Base-by-base conservation (phyloP, 35 echinoderm and acorn worm species). In the Heliocidaris erythrogramma region DNA sequence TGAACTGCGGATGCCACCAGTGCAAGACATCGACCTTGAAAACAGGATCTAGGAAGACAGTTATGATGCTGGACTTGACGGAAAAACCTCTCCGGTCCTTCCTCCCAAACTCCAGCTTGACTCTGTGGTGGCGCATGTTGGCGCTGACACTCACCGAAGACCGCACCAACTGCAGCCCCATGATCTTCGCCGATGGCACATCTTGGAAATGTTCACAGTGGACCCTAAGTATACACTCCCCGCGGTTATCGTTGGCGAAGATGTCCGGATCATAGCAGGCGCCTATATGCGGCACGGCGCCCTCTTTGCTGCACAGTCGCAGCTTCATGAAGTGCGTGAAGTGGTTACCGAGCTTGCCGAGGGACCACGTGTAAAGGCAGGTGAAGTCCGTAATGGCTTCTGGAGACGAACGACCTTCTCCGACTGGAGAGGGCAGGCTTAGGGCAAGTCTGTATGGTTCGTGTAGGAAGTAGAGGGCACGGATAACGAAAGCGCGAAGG, bases 1-100 rank as follows among this genome's bases (percentile, higher is more conserved):
- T 18, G 88, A 95, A 95, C 86, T 95, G 94, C 52, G 94, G 94
- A 47, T 95, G 85, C 94, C 94, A 95, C 94, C 94, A 95, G 32
- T 95, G 94, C 10, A 90, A 47, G 47, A 90, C 88, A 3, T 90
- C 85, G 48, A 95, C 86, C 84, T 61, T 50, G 5, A 95, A 31
- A 14, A 95, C 94, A 0, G 94, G 94, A 90, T 95, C 94, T 13
- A 95, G 94, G 30, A 56, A n/a, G n/a, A 89, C 47, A 30, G 86
- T 56, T 10, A 90, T 13, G 21, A 90, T 42, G 49, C 94, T 95
- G 31, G 48, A 49, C 48, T 50, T 88, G 52, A 49, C 86, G 88
- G 17, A 32, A 17, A 13, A 49, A 59, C 52, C 94, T 16, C 71
- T 85, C 27, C 48, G 48, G 12, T 53, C 49, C 42, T 59, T 42